A percentile compares a stretch with the other conserved stretches of the same genome.
Evolutionary conservation across 2,888 invertebrate genomes (phyloP).

Genomic region (Euplagia quadripunctaria): DNA sequence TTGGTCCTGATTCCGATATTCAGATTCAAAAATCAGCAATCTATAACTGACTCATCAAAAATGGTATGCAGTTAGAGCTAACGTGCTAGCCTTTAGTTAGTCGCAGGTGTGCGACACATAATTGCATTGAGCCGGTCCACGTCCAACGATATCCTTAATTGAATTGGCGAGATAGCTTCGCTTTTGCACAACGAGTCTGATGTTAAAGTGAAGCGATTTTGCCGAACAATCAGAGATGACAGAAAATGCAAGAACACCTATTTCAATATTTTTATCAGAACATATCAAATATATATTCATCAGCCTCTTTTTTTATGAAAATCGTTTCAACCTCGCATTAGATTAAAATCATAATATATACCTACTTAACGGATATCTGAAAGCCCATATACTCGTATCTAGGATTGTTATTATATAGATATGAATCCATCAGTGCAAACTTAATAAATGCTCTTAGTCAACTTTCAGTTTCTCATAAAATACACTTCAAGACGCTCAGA

Average conservation of each 20-base stretch:
- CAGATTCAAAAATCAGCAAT: conserved; percentile 21
- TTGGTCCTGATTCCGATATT: conserved; percentile 12
- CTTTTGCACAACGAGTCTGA: conserved; percentile 25
- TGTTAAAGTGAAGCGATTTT: conserved; percentile 30
- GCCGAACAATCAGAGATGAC: neutral
- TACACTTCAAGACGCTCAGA: conserved; percentile 23
- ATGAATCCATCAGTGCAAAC: neutral
- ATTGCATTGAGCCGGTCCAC: conserved; percentile 63
- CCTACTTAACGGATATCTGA: too few species aligned
- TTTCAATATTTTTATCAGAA: too few species aligned
- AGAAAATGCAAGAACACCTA: neutral
- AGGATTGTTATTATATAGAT: neutral
- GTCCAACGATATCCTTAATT: conserved; percentile 65
- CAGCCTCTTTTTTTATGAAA: too few species aligned
- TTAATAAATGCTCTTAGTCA: conserved; percentile 22
- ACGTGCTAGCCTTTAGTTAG: conserved; percentile 35
- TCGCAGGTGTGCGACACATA: conserved; percentile 61
- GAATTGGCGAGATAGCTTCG: conserved; percentile 57
- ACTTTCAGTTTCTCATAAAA: conserved; percentile 26
- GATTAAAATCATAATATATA: too few species aligned
- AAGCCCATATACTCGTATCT: too few species aligned
- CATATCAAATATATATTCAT: too few species aligned
- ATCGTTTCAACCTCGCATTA: too few species aligned
- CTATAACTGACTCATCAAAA: conserved; percentile 19
- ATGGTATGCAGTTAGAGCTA: conserved; percentile 26